phyloP scores from a whole-genome alignment of 2,888 invertebrate species.

The Drosophila merina region DNA sequence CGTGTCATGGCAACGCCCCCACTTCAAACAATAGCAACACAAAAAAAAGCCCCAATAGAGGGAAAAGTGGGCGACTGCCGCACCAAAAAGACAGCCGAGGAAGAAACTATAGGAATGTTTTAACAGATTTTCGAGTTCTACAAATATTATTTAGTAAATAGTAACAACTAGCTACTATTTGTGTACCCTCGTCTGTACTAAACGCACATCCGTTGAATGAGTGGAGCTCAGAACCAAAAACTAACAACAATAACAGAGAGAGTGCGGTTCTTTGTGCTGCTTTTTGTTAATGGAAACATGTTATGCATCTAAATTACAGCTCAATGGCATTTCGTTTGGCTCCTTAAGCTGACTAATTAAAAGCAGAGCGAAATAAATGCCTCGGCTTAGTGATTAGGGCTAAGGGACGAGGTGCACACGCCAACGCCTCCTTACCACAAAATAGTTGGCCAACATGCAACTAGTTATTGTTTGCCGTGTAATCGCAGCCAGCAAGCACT shows the following conservation, averaged over 20 bases:
- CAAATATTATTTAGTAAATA: too few relatives aligned
- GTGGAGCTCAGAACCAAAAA: slow-evolving; percentile 29
- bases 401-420: slow-evolving; percentile 9
- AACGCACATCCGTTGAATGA: slow-evolving; percentile 39
- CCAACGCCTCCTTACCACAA: slow-evolving; percentile 39
- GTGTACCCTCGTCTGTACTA: background rate
- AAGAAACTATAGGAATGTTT: too few relatives aligned
- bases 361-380: slow-evolving; percentile 24
- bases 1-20: slow-evolving; percentile 14
- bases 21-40: background rate
- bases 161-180: background rate
- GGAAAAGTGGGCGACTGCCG: slow-evolving; percentile 13
- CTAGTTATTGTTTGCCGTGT: slow-evolving; percentile 17
- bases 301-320: slow-evolving; percentile 68
- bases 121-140: too few relatives aligned
- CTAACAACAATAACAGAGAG: slow-evolving; percentile 55
- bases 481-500: background rate
- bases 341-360: slow-evolving; percentile 59
- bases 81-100: too few relatives aligned
- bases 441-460: slow-evolving; percentile 70
- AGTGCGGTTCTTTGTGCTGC: slow-evolving; percentile 31
- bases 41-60: slow-evolving; percentile 16
- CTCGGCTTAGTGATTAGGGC: slow-evolving; percentile 12
- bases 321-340: slow-evolving; percentile 68
- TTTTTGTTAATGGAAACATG: slow-evolving; percentile 61